Evolutionary conservation across 1,140 invertebrate genomes (phyloP).

Genomic region (Calliopsis andreniformis): DNA sequence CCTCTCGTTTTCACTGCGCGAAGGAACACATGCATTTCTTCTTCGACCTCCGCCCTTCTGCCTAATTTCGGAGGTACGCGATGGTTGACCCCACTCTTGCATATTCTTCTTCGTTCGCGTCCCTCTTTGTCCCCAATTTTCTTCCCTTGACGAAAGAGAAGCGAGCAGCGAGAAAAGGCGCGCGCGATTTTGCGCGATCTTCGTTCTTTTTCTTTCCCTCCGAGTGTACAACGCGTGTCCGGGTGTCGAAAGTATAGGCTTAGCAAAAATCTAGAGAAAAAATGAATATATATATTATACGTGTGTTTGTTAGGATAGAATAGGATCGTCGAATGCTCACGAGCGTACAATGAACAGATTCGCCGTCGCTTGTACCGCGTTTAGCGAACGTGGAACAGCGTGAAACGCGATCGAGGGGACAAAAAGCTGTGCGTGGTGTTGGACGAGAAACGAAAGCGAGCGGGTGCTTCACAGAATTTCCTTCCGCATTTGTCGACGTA

Average conservation of each 20-base stretch:
- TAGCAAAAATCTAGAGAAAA: constrained; percentile 39
- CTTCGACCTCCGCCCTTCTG: background rate
- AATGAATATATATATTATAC: background rate
- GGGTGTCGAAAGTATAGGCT: constrained; percentile 66
- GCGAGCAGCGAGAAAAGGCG: background rate
- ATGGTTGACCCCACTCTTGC: too few relatives aligned
- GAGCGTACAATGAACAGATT: constrained; percentile 13
- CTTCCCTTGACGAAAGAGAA: constrained; percentile 2
- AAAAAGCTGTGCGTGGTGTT: background rate
- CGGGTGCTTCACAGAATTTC: constrained; percentile 55
- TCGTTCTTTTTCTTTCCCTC: background rate
- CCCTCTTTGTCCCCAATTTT: constrained; percentile 12
- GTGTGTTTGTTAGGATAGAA: constrained; percentile 14
- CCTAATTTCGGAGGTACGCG: background rate
- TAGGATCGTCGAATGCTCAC: constrained; percentile 30
- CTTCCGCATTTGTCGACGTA: constrained; percentile 59
- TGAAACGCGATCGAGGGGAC: background rate
- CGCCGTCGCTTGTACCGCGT: constrained; percentile 19
- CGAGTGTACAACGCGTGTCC: constrained; percentile 44
- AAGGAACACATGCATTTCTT: constrained; percentile 30
- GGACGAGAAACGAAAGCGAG: background rate
- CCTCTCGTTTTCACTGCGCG: background rate
- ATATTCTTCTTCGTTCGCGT: background rate
- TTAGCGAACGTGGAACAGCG: background rate
- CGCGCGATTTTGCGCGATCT: too few relatives aligned